Percentiles rank a stretch among this genome's conserved stretches.
Conservation (phyloP, 2,888 invertebrate genomes). For the Hirtodrosophila cameraria region DNA sequence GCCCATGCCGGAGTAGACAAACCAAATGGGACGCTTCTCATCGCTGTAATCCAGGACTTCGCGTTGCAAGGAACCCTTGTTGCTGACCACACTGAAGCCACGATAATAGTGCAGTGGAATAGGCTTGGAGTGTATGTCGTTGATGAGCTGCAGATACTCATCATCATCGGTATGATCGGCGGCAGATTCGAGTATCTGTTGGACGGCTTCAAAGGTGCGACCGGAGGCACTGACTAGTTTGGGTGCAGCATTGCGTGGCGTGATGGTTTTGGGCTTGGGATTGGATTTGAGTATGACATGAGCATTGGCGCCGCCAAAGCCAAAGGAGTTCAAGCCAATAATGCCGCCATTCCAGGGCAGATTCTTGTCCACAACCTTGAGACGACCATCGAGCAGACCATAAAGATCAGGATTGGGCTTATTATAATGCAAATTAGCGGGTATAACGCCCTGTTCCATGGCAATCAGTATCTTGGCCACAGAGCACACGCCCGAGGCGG, state of each 20-base stretch:
- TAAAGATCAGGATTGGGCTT: conserved; percentile 95
- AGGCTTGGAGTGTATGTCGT: conserved; percentile 89
- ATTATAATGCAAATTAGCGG: conserved; percentile 95
- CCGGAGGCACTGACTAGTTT: conserved; percentile 92
- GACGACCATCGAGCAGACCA: conserved; percentile 93
- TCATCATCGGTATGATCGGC: conserved; percentile 87
- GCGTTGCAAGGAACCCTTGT: conserved; percentile 83
- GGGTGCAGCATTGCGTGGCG: conserved; percentile 86
- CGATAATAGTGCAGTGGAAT: conserved; percentile 91
- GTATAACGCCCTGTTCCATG: conserved; percentile 95
- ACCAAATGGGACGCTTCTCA: conserved; percentile 94
- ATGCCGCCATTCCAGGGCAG: conserved; percentile 95
- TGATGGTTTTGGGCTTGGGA: conserved; percentile 87
- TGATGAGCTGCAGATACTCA: conserved; percentile 91
- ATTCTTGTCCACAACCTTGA: conserved; percentile 94
- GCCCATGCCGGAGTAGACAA: conserved; percentile 98
- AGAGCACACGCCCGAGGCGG: conserved; percentile 95
- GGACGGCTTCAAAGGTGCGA: conserved; percentile 92
- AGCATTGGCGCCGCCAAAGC: conserved; percentile 99
- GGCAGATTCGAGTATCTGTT: conserved; percentile 87
- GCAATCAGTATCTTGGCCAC: conserved; percentile 96
- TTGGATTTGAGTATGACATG: conserved; percentile 94
- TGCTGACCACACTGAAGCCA: conserved; percentile 91
- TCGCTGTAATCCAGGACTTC: conserved; percentile 85
- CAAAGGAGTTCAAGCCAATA: conserved; percentile 97